These are phyloP conservation scores for Xerus rutilus DNA, from an alignment of 2,797 vertebrate species.

Conservation along the genomic window DNA sequence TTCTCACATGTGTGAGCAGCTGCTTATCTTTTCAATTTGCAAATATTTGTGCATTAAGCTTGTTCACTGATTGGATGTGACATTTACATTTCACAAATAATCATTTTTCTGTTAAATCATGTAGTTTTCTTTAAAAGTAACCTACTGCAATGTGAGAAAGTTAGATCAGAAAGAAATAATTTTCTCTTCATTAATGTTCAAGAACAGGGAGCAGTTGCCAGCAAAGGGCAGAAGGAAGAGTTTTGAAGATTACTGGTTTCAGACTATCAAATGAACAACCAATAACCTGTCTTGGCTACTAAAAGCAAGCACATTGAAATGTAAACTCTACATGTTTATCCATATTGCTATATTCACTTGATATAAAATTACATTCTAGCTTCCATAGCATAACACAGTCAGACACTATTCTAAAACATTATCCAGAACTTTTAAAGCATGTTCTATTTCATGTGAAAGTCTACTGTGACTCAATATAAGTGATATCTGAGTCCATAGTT, in stretches of 20 bases:
- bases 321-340: background rate
- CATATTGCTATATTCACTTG: background rate
- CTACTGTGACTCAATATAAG: background rate
- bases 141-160: background rate
- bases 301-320: background rate
- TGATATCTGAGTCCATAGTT: background rate
- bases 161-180: background rate
- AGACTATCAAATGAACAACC: background rate
- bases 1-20: background rate
- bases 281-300: background rate
- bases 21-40: background rate
- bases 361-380: background rate
- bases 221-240: background rate
- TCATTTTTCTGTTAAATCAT: background rate
- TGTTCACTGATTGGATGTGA: background rate
- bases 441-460: background rate
- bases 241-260: constrained; percentile 29
- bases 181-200: background rate
- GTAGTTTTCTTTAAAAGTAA: background rate
- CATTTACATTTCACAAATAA: constrained; percentile 41
- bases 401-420: background rate
- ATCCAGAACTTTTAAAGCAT: background rate
- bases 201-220: background rate
- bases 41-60: background rate
- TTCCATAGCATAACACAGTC: background rate